Evolutionary conservation across 2,888 invertebrate genomes (phyloP), one percentile per base, ranked within the genome.

Genomic region (Erpobdella octoculata): DNA sequence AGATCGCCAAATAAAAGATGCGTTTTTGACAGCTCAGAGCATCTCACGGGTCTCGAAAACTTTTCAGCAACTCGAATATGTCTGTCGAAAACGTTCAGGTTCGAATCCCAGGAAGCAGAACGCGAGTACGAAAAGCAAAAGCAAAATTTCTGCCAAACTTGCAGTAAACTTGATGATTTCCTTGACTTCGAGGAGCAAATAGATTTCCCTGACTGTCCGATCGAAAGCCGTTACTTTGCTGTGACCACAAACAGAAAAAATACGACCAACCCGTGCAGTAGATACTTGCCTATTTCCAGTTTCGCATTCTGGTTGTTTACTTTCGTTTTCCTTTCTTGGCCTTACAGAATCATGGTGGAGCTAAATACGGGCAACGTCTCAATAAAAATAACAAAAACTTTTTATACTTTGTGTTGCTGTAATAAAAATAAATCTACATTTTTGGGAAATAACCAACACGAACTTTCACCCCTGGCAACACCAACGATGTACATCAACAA

Each of bases 271-370:
- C 5, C 53, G 6, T 53, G 53, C 21, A 25, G 21, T 21, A 53
- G 53, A 53, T 6, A 25, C 28, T 33, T 35, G 69, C 35, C 21
- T 28, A 46, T 69, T 48, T 69, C 69, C 28, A 48, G 33, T 5
- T 58, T 33, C 25, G 33, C 18, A 9, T 69, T 46, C 69, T 69
- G 69, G 69, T 36, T 69, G 4, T 18, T 31, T 6, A 69, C 69
- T 33, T 21, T 69, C 8, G 15, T 69, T 2, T 46, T 69, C 21
- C n/a, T 69, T 9, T 69, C 69, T 15, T 69, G 69, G 69, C 69
- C 69, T 5, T 69, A 58, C n/a, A 46, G 69, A 15, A 31, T 69
- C 6, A 33, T 53, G 25, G 36, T 69, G n/a, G 69, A 69, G 58
- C 36, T 46, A 33, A 35, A 33, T 33, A 69, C 69, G 6, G n/a